These are phyloP conservation scores for Leptopilina boulardi DNA, from an alignment of 1,140 invertebrate species.

Conservation along the genomic window DNA sequence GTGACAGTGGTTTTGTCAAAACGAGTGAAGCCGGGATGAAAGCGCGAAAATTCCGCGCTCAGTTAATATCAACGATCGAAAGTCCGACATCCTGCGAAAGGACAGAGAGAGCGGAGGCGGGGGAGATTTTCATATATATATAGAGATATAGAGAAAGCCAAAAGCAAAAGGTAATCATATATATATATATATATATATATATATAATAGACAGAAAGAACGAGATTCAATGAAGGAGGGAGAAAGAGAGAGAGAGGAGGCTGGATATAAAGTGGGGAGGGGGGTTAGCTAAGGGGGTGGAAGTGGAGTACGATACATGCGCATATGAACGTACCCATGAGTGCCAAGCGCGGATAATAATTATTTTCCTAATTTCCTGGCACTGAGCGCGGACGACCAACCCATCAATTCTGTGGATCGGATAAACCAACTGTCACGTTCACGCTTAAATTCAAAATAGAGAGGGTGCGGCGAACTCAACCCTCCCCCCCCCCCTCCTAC, in stretches of 20 bases:
- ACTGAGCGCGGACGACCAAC: slow-evolving; percentile 58
- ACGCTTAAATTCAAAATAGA: slow-evolving; percentile 65
- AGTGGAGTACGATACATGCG: slow-evolving; percentile 32
- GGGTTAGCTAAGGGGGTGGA: neutral
- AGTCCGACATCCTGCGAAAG: neutral
- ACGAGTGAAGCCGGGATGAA: slow-evolving; percentile 18
- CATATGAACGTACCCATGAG: slow-evolving; percentile 48
- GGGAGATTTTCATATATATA: slow-evolving; percentile 1
- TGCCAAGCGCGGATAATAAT: slow-evolving; percentile 65
- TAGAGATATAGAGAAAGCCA: slow-evolving; percentile 9
- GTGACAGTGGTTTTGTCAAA: slow-evolving; percentile 28
- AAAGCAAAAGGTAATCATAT: slow-evolving; percentile 17
- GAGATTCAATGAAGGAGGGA: no score
- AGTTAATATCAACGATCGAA: slow-evolving; percentile 31
- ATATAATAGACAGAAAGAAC: no score
- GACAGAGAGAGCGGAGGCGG: slow-evolving; percentile 44
- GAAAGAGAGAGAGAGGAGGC: slow-evolving; percentile 33
- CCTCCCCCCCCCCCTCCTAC: slow-evolving; percentile 12
- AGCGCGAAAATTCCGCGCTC: slow-evolving; percentile 21
- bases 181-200: no score
- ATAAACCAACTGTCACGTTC: slow-evolving; percentile 72
- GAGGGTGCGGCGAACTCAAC: slow-evolving; percentile 38
- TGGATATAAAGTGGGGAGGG: slow-evolving; percentile 38
- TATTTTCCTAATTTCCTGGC: slow-evolving; percentile 74
- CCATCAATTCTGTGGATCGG: slow-evolving; percentile 71